Evolutionary conservation across 2,888 invertebrate species (phyloP).

Genomic region (Cetonia aurata): DNA sequence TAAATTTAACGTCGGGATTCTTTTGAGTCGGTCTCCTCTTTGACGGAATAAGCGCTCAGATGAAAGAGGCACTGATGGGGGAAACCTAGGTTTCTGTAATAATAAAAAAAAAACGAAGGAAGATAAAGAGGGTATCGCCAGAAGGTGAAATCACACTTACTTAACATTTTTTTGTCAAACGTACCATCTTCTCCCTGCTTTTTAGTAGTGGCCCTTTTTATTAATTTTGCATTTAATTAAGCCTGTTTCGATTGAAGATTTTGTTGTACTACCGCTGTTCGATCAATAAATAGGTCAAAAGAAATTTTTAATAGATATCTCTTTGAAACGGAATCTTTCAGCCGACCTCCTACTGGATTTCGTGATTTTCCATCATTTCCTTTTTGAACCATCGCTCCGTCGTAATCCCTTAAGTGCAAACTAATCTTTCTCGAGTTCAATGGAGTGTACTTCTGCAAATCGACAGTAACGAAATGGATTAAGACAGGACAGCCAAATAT

Average conservation of each 20-base stretch:
- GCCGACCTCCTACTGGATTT: neutral
- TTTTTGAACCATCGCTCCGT: neutral
- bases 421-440: no score
- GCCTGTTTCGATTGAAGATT: conserved; percentile 1
- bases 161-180: no score
- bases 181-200: neutral
- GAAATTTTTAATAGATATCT: conserved; percentile 23
- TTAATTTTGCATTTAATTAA: conserved; percentile 40
- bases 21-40: conserved; percentile 14
- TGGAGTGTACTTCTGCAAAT: no score
- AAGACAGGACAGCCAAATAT: no score
- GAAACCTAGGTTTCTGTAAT: conserved; percentile 7
- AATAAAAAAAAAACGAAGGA: conserved; percentile 6
- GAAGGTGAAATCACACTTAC: no score
- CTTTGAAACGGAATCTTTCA: conserved; percentile 28
- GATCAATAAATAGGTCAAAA: conserved; percentile 13
- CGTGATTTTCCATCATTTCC: conserved; percentile 10
- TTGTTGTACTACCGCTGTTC: neutral
- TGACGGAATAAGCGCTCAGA: conserved; percentile 13
- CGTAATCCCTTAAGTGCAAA: no score
- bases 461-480: no score
- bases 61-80: neutral
- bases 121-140: neutral
- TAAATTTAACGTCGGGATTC: conserved; percentile 20
- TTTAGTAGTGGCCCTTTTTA: conserved; percentile 18